Conservation (phyloP, 2,797 vertebrate species). For the Coluber constrictor region DNA sequence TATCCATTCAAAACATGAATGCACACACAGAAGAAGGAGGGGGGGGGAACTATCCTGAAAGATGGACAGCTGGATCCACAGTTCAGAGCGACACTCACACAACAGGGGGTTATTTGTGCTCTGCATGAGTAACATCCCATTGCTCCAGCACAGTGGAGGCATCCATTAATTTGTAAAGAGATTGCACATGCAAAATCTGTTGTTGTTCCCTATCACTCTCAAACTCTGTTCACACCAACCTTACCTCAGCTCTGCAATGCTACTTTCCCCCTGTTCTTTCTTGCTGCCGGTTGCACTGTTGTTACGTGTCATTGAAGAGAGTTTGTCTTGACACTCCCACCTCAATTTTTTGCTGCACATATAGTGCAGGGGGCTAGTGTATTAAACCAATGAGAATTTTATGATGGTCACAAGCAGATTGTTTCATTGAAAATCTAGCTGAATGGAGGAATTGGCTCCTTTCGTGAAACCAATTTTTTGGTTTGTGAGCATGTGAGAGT, state of each 20-base stretch:
- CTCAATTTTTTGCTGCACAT: neutral
- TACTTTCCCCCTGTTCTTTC: neutral
- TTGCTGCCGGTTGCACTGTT: neutral
- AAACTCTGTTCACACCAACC: neutral
- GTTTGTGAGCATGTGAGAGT: neutral
- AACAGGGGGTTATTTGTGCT: conserved; percentile 37
- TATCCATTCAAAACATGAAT: conserved; percentile 45
- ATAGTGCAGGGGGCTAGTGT: neutral
- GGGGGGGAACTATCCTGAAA: conserved; percentile 31
- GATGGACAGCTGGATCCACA: conserved; percentile 49
- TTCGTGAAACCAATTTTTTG: neutral
- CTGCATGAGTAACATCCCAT: conserved; percentile 18
- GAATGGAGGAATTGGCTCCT: neutral
- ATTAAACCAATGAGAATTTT: neutral
- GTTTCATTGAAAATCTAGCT: neutral
- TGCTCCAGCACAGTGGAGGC: conserved; percentile 37
- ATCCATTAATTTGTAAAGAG: conserved; percentile 36
- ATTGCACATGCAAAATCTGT: conserved; percentile 7
- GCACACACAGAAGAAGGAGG: neutral
- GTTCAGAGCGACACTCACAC: conserved; percentile 40
- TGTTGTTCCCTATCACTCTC: neutral
- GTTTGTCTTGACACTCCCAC: neutral
- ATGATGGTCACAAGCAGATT: neutral
- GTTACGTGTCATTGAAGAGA: neutral
- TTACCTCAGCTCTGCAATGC: neutral